Evolutionary conservation across 2,797 vertebrate species (phyloP).

Genomic region (Lophotriccus pileatus): DNA sequence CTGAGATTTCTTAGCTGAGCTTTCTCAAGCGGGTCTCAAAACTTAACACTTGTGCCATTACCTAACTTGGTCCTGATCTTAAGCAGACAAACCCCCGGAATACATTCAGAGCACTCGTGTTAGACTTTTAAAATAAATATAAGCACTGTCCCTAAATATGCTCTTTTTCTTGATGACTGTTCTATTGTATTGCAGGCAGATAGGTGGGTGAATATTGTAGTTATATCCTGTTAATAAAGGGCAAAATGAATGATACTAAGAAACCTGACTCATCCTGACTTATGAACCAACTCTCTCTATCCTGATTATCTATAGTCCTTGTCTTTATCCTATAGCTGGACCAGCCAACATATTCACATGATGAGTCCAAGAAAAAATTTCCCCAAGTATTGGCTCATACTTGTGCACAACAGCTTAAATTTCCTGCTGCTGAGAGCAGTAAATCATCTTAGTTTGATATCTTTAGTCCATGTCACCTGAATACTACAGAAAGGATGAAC

Average conservation of each 20-base stretch:
- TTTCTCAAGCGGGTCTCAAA: not conserved
- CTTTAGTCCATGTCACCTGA: not conserved
- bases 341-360: not conserved
- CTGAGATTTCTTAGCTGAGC: not conserved
- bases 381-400: not conserved
- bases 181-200: not conserved
- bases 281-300: not conserved
- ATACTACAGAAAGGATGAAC: not conserved
- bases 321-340: not conserved
- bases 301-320: not conserved
- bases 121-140: not conserved
- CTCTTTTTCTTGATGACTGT: not conserved
- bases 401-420: not conserved
- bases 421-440: not conserved
- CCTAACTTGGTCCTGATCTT: not conserved
- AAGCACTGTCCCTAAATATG: fast-evolving
- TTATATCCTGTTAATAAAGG: not conserved
- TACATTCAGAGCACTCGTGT: not conserved
- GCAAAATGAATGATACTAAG: not conserved
- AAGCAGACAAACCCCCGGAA: not conserved
- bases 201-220: not conserved
- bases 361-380: not conserved
- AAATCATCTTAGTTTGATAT: not conserved
- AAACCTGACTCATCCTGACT: not conserved
- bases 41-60: not conserved